phyloP scores from a whole-genome alignment of 1,140 invertebrate species.

The Acyrthosiphon pisum region DNA sequence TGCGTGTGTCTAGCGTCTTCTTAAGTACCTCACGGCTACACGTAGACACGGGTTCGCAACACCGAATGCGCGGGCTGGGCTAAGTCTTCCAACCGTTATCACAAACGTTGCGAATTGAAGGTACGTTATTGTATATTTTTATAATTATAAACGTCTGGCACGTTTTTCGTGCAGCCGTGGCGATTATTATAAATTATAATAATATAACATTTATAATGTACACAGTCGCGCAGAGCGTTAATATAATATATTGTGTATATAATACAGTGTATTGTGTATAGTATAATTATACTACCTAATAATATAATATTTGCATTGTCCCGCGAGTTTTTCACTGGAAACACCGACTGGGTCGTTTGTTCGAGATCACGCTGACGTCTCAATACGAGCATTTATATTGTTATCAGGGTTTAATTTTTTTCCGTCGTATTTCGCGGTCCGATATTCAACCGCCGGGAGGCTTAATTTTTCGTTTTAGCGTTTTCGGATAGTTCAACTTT shows the following conservation, averaged over 20 bases:
- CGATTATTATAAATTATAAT: no score
- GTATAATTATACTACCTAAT: no score
- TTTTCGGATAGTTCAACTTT: neutral
- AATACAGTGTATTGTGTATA: neutral
- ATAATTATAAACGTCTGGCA: neutral
- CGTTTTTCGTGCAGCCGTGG: neutral
- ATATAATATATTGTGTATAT: neutral
- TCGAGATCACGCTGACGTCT: neutral
- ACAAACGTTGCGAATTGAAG: neutral
- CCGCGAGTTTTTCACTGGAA: neutral
- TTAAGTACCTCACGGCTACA: no score
- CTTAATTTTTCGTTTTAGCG: no score
- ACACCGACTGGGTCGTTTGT: neutral
- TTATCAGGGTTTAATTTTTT: no score
- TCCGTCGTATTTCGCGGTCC: no score
- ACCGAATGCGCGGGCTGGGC: neutral
- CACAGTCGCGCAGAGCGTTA: neutral
- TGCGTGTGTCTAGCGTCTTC: neutral
- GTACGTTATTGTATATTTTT: constrained; percentile 5
- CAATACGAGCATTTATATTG: neutral
- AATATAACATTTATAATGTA: no score
- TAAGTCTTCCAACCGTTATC: neutral
- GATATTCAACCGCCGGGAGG: no score
- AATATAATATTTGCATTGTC: neutral
- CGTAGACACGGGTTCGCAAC: neutral